Percentiles rank a stretch among this genome's conserved stretches.
Conservation (phyloP, 1,140 invertebrate species). For the Drosophila cardini region DNA sequence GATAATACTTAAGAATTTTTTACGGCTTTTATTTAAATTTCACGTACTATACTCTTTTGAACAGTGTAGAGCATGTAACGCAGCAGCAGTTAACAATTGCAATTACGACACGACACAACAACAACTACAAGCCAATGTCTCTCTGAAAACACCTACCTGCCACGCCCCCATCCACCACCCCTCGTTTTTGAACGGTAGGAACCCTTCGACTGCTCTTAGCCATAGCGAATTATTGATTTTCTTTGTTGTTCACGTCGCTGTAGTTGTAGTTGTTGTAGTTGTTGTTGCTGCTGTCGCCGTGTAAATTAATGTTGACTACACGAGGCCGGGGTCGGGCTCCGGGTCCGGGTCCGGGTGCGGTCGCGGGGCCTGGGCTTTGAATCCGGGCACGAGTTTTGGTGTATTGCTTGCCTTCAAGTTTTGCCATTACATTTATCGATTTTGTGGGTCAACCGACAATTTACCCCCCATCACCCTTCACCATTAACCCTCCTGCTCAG, state of each 20-base stretch:
- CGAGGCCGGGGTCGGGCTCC: conserved; percentile 27
- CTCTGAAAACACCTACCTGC: neutral
- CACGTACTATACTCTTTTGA: too few relatives aligned
- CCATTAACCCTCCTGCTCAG: neutral
- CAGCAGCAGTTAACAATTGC: conserved; percentile 51
- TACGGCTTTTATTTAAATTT: too few relatives aligned
- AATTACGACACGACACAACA: conserved; percentile 43
- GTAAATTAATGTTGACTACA: conserved; percentile 73
- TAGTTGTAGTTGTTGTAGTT: conserved; percentile 30
- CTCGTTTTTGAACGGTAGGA: conserved; percentile 3
- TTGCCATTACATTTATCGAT: conserved; percentile 78
- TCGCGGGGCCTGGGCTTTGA: conserved; percentile 22
- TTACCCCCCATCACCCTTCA: neutral
- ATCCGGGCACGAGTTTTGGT: conserved; percentile 19
- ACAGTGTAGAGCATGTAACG: neutral
- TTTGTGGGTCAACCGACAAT: conserved; percentile 37
- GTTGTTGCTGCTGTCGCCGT: conserved; percentile 56
- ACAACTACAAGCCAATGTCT: conserved; percentile 14
- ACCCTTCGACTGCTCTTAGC: conserved; percentile 32
- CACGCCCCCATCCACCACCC: conserved; percentile 34
- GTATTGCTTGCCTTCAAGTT: conserved; percentile 48
- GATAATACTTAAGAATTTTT: too few relatives aligned
- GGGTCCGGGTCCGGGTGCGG: neutral
- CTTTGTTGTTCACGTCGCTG: conserved; percentile 18
- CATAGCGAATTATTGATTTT: conserved; percentile 59